A percentile compares a stretch with the other conserved stretches of the same genome.
Conservation (phyloP, 2,113 vertebrate genomes). For the Propithecus coquereli region DNA sequence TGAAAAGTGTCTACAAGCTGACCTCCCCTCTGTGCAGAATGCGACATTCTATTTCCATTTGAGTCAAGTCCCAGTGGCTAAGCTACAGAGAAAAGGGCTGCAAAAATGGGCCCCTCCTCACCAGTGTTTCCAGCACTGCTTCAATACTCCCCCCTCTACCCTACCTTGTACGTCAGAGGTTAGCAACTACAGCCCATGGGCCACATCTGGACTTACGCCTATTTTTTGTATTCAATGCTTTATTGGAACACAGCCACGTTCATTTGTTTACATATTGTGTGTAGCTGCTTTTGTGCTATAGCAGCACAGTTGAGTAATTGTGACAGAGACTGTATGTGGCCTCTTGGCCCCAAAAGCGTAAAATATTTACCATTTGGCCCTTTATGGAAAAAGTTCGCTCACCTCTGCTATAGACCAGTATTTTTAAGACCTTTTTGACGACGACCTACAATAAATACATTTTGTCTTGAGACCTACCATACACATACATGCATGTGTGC, state of each 20-base stretch:
- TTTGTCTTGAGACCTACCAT: background rate
- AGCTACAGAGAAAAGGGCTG: background rate
- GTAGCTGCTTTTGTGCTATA: background rate
- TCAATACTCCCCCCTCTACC: background rate
- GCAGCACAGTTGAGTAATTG: background rate
- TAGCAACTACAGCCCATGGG: background rate
- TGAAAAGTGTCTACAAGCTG: background rate
- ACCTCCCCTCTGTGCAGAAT: rapidly evolving
- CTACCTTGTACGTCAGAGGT: background rate
- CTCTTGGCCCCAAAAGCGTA: background rate
- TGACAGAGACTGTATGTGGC: background rate
- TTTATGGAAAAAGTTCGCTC: background rate
- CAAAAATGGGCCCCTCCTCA: background rate
- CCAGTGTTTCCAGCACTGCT: background rate
- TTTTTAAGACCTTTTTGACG: background rate
- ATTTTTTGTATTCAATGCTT: background rate
- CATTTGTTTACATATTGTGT: background rate
- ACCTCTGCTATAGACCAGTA: background rate
- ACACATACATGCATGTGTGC: background rate
- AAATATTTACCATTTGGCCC: background rate
- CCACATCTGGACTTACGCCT: background rate
- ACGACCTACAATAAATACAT: background rate
- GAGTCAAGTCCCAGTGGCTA: background rate
- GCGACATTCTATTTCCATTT: background rate
- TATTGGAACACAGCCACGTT: background rate